Base-by-base conservation (phyloP, 2,888 invertebrate species). In the Branchellion lobata region DNA sequence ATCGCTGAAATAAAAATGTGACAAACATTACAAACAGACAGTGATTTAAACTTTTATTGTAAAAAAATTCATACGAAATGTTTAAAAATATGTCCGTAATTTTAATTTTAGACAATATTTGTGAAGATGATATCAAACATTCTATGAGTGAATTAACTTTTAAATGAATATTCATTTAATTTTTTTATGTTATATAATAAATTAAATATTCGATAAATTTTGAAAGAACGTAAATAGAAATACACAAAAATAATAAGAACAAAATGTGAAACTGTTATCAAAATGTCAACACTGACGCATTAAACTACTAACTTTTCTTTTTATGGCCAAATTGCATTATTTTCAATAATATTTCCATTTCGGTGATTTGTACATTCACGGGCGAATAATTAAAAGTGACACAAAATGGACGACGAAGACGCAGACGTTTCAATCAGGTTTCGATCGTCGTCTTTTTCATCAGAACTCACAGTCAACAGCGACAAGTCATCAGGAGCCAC, bases 391-490 rank as follows among this genome's bases (percentile, higher is more conserved):
- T 69, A 69, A 27, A 69, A 69, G 69, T 69, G 33, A 69, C 69
- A 31, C 33, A 72, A 29, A 31, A 79, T 79, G 79, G 71, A 69
- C 29, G 33, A 34, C 14, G 79, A 79, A 31, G 79, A 79, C 33
- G 71, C 33, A 53, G 57, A 33, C 31, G 79, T 72, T 72, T 47
- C 79, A 61, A 53, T 71, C 21, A 27, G 81, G 27, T 81, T 81
- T 33, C 74, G 81, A 18, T 81, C 81, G 5, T 81, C 81, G 24
- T 81, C 81, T 24, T 81, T 81, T 61, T 81, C 81, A n/a, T 81
- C 81, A 27, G 81, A 81, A 40, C 73, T 81, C 11, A 79, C 71
- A 14, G 68, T 79, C 34, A 74, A 61, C 31, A 77, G 36, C 27
- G 77, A 57, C 61, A 57, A 77, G 27, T 31, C 57, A 31, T 34